Evolutionary conservation across 2,797 vertebrate species (phyloP).

Genomic region (Schizothorax lantsangensis): DNA sequence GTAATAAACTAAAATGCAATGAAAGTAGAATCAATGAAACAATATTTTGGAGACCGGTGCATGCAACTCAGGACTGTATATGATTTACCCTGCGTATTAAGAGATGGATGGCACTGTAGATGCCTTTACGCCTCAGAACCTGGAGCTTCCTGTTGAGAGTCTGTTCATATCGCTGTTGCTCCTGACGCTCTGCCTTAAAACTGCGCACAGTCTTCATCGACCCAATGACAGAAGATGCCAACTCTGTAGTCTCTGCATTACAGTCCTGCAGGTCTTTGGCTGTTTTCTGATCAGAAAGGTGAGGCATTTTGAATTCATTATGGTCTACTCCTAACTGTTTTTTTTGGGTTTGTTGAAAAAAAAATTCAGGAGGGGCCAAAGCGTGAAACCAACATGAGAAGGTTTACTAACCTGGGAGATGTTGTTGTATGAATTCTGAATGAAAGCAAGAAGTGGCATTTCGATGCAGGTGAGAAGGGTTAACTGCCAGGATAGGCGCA

Average conservation of each 20-base stretch:
- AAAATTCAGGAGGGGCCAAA: background rate
- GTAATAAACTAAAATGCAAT: slow-evolving; percentile 67
- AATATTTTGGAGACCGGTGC: background rate
- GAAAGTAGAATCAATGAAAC: background rate
- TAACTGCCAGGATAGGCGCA: slow-evolving; percentile 83
- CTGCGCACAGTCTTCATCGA: slow-evolving; percentile 81
- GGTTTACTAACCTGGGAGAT: slow-evolving; percentile 70
- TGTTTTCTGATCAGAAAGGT: slow-evolving; percentile 72
- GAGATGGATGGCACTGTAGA: slow-evolving; percentile 68
- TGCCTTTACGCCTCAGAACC: slow-evolving; percentile 70
- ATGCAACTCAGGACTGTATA: background rate
- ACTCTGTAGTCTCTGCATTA: slow-evolving; percentile 76
- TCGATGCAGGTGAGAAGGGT: slow-evolving; percentile 83
- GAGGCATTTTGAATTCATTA: background rate
- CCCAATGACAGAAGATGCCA: slow-evolving; percentile 75
- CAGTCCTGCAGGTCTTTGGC: slow-evolving; percentile 81
- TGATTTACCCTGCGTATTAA: slow-evolving; percentile 77
- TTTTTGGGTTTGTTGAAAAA: background rate
- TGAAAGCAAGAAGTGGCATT: slow-evolving; percentile 72
- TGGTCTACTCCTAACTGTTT: background rate
- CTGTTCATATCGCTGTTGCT: slow-evolving; percentile 73
- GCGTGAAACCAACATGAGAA: background rate
- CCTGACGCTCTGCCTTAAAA: slow-evolving; percentile 78
- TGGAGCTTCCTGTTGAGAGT: slow-evolving; percentile 70
- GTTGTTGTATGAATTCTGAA: slow-evolving; percentile 76